Base-by-base conservation (phyloP, 2,113 vertebrate species). In the Ochotona princeps region DNA sequence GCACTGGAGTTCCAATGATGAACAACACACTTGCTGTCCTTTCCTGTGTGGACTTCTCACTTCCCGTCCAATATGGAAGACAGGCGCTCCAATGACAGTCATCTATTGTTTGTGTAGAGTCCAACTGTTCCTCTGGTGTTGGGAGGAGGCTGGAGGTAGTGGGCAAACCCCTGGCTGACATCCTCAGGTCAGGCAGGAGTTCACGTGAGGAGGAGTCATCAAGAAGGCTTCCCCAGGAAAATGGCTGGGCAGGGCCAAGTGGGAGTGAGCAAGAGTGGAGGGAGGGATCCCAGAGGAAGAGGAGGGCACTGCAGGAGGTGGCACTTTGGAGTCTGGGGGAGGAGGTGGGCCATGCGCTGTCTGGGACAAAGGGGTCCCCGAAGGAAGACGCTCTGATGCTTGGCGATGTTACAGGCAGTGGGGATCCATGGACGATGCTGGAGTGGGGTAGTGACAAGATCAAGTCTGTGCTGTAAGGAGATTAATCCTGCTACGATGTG, bases 381-480 rank as follows among this genome's bases (percentile, higher is more conserved):
- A 35, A 23, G 13, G 21, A 76, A 89, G 28, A 49, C 38, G 30
- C 63, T 78, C 72, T 8, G 8, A 2, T 44, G 30, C 17, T 44
- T 51, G 1, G 1, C 26, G 78, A n/a, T 82, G 76, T 76, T 66
- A 21, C 70, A 61, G 54, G 91, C 35, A 79, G 13, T n/a, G 7
- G 28, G 79, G 74, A 90, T 38, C 76, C 87, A n/a, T 0, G 21
- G 61, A 87, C 78, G 65, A 66, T 66, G 21, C 69, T 38, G 60
- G 79, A 85, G 17, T 14, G 10, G 25, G 28, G 49, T 78, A 51
- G 15, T 23, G 57, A 80, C 47, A 60, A 73, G 61, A 63, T 69
- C 76, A 32, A 73, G 84, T 32, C 54, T 69, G 49, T 60, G 57
- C 81, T 92, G 76, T 73, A 12, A 32, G 75, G 75, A 94, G 63